A percentile compares a stretch with the other conserved stretches of the same genome.
phyloP scores from a whole-genome alignment of 2,888 invertebrate genomes.

The Nemurella pictetii region DNA sequence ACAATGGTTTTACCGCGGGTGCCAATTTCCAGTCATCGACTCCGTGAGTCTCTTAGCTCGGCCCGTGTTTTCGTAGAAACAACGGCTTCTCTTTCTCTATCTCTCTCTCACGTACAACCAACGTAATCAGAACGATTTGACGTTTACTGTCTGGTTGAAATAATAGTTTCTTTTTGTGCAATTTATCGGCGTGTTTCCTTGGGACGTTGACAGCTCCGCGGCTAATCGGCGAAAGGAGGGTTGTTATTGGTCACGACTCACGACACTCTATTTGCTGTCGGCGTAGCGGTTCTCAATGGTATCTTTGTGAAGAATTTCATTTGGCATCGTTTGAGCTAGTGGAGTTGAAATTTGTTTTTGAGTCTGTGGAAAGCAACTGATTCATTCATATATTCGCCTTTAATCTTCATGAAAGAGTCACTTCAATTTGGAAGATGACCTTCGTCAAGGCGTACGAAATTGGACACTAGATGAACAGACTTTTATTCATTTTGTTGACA shows the following conservation, averaged over 20 bases:
- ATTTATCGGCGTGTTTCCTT: background rate
- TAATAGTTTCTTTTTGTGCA: background rate
- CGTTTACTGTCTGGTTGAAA: background rate
- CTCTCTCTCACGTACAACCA: background rate
- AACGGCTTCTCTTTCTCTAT: no score
- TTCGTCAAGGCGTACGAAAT: background rate
- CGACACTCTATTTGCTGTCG: background rate
- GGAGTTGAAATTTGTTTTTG: background rate
- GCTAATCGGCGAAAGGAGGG: background rate
- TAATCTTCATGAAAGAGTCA: background rate
- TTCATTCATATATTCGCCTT: background rate
- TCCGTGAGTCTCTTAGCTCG: background rate
- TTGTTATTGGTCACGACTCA: background rate
- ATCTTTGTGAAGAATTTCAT: background rate
- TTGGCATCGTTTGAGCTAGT: background rate
- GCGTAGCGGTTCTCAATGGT: background rate
- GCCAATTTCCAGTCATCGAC: slow-evolving; percentile 4
- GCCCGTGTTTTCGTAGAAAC: background rate
- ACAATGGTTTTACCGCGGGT: slow-evolving; percentile 7
- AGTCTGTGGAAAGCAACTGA: background rate
- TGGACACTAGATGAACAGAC: background rate
- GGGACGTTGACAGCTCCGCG: background rate
- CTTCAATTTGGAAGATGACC: background rate
- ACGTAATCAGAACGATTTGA: background rate
- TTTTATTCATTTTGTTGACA: background rate